phyloP scores from a whole-genome alignment of 2,797 vertebrate genomes.

The Pseudopleuronectes americanus region DNA sequence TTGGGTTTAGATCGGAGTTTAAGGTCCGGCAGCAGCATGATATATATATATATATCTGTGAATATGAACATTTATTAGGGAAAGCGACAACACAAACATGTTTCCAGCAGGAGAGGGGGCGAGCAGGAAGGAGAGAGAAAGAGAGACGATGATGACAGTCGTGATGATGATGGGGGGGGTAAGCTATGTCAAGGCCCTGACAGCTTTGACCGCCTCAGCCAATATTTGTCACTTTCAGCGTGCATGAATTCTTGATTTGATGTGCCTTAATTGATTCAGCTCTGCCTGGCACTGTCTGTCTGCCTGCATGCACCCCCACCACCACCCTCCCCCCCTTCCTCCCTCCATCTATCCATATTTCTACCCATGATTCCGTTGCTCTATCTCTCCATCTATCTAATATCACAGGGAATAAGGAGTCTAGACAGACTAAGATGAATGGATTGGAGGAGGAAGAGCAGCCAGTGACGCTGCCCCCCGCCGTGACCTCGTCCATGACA shows the following conservation, averaged over 20 bases:
- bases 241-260: conserved; percentile 96
- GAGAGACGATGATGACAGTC: conserved; percentile 10
- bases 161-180: conserved; percentile 50
- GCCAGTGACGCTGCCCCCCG: conserved; percentile 69
- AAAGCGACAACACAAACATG: conserved; percentile 18
- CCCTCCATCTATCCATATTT: conserved; percentile 45
- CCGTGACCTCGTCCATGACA: conserved; percentile 77
- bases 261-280: conserved; percentile 96
- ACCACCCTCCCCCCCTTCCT: conserved; percentile 8
- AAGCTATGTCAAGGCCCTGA: conserved; percentile 63
- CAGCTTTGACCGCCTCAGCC: conserved; percentile 79
- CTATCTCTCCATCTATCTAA: conserved; percentile 32
- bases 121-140: conserved; percentile 21
- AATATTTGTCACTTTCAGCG: conserved; percentile 93
- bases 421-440: conserved; percentile 51
- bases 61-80: background rate
- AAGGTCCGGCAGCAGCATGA: background rate
- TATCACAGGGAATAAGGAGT: conserved; percentile 35
- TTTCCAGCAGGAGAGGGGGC: conserved; percentile 21
- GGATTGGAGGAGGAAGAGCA: conserved; percentile 58
- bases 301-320: conserved; percentile 57
- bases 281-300: conserved; percentile 87
- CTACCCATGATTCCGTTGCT: conserved; percentile 17
- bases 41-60: background rate
- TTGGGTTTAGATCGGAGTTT: background rate